Base-by-base conservation (phyloP, 2,113 vertebrate genomes). In the Geococcyx californianus region DNA sequence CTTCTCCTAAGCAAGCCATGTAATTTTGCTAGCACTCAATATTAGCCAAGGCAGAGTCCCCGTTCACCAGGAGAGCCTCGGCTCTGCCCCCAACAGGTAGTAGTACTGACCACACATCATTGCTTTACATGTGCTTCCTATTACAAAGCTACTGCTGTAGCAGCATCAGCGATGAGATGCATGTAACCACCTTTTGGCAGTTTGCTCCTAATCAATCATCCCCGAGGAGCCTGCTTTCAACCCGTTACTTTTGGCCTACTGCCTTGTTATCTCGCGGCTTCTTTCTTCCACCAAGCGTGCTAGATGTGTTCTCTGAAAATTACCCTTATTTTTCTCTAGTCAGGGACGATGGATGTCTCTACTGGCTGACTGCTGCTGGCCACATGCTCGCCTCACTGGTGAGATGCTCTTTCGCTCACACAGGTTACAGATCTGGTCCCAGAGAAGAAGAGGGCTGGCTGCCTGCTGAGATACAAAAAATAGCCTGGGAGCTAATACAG, bases 311-410 rank as follows among this genome's bases (percentile, higher is more conserved):
- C 33, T 55, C 33, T 45, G 47, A 74, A 90, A 93, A 94, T 93
- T 92, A 63, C 44, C 34, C 85, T 83, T 84, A 81, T 94, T 95
- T 94, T 94, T 95, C 90, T 85, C 72, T 47, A 4, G 44, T 86
- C 13, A 2, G 79, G 47, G 33, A 51, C 25, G 42, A 14, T 34
- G 73, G 51, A 66, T 16, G 16, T 54, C 36, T 84, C 68, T 33
- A 5, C 45, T 29, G 36, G 38, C 56, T 93, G 56, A 21, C 28
- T 87, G 47, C n/a, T 75, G 40, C 17, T 81, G 69, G 34, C 82
- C 69, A 85, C 49, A 38, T 55, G 51, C 82, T 87, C 47, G 89
- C 20, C 54, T 72, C 23, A 3, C 10, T 31, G 16, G 6, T 52
- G 56, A 34, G 38, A 62, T 45, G 40, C 18, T 73, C 36, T 8